These are phyloP conservation scores for Malthinus flaveolus DNA, from an alignment of 2,888 invertebrate genomes.

Conservation along the genomic window DNA sequence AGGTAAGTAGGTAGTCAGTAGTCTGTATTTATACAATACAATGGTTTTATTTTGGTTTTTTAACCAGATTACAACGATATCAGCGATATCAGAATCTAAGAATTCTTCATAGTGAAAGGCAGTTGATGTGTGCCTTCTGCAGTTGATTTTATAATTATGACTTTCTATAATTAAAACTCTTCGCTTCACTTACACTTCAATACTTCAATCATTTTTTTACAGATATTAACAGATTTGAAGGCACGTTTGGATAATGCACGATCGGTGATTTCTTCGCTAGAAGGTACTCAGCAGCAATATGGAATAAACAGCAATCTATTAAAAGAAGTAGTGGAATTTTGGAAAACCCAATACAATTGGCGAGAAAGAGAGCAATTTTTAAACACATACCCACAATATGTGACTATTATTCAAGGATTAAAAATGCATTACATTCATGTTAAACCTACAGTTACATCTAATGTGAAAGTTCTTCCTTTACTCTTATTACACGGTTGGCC, in stretches of 20 bases:
- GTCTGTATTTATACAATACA: no score
- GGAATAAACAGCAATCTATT: conserved; percentile 74
- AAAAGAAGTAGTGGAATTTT: conserved; percentile 70
- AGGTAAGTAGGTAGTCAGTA: no score
- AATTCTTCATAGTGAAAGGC: no score
- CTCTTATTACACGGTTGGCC: conserved; percentile 89
- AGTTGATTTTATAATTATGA: no score
- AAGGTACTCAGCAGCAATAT: conserved; percentile 72
- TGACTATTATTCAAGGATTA: conserved; percentile 70
- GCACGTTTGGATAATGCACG: conserved; percentile 58
- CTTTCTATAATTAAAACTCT: no score
- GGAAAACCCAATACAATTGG: conserved; percentile 75
- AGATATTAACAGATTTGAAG: conserved; percentile 52
- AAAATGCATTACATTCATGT: conserved; percentile 70
- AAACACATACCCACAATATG: conserved; percentile 70
- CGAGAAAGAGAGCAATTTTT: conserved; percentile 60
- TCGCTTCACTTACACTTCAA: no score
- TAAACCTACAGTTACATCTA: conserved; percentile 55
- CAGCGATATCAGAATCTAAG: no score
- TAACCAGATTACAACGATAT: no score
- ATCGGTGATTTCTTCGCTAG: conserved; percentile 58
- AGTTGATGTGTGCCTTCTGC: no score
- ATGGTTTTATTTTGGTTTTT: no score
- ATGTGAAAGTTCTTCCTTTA: conserved; percentile 62
- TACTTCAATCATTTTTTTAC: background rate